phyloP scores from a whole-genome alignment of 2,888 invertebrate species.

The Tachina grossa region DNA sequence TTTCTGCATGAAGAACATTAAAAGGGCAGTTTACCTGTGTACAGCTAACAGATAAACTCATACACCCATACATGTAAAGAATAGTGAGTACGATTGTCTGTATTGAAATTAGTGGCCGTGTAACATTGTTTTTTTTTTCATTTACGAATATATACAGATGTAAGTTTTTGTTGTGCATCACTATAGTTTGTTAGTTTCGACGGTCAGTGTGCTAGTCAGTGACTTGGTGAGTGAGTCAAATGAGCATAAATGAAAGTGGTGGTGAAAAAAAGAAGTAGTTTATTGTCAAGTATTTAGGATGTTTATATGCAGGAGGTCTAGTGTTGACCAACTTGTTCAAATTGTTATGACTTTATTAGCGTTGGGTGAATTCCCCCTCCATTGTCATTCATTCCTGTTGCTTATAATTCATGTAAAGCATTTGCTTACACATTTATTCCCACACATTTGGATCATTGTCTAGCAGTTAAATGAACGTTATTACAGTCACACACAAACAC shows the following conservation, averaged over 20 bases:
- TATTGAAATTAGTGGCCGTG: constrained; percentile 64
- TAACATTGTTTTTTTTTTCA: constrained; percentile 35
- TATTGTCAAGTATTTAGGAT: constrained; percentile 67
- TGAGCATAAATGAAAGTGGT: constrained; percentile 18
- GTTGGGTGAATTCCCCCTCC: constrained; percentile 52
- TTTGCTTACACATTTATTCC: not conserved
- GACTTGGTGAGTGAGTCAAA: constrained; percentile 1
- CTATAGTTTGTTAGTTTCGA: constrained; percentile 17
- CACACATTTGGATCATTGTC: constrained; percentile 28
- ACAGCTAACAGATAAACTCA: constrained; percentile 15
- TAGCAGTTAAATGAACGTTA: constrained; percentile 13
- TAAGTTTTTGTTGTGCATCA: constrained; percentile 23
- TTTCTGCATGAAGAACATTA: constrained; percentile 45
- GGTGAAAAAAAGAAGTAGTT: constrained; percentile 38
- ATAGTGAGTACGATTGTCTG: not conserved
- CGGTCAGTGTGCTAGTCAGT: constrained; percentile 31
- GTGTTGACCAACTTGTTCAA: constrained; percentile 70
- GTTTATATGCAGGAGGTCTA: constrained; percentile 66
- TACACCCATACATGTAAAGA: not conserved
- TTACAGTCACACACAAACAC: not conserved
- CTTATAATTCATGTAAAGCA: constrained; percentile 35
- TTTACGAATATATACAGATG: not conserved
- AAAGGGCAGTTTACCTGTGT: constrained; percentile 59
- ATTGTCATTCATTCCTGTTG: constrained; percentile 41
- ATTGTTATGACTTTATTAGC: constrained; percentile 70